Base-by-base conservation (phyloP, 2,113 vertebrate genomes). In the Onychorhynchus coronatus region DNA sequence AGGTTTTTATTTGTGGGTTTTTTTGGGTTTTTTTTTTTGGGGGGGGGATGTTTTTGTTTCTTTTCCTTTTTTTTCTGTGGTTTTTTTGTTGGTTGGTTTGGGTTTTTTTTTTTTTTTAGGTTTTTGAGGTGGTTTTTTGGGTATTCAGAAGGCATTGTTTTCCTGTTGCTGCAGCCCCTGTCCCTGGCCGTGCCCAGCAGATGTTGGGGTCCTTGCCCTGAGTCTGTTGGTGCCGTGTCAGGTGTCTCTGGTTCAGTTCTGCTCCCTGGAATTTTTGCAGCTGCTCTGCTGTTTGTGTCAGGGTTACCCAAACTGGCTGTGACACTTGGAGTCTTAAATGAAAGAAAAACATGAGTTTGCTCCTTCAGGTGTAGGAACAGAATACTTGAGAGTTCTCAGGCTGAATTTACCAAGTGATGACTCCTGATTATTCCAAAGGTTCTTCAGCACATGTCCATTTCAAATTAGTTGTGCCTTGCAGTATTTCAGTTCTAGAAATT, bases 151-250 rank as follows among this genome's bases (percentile, higher is more conserved):
- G 14, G 3, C 35, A 15, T 37, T 67, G 25, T 21, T 71, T 70
- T 82, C 12, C 21, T 31, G 0, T 20, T 37, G 9, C 30, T 78
- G 37, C 28, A 35, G 8, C 9, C 13, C 6, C n/a, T 20, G 24
- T 11, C 68, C 13, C 14, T 0, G 1, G 12, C 31, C 0, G 4
- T 47, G 46, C 46, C 46, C 5, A 2, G 52, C 22, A 1, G 8
- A 16, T 31, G 21, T 5, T 35, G 39, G 20, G 68, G 49, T 33
- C 3, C 2, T 22, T 23, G 31, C 13, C 15, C 3, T 55, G 53
- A 19, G 22, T 47, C 47, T 30, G 8, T 4, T 6, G 7, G 28
- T 14, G 16, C 47, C 9, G 7, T 13, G 13, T 25, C 58, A 25
- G 22, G 14, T 9, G 12, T 21, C 28, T 16, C 50, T 25, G 30